These are phyloP conservation scores for Penaeus chinensis DNA, from an alignment of 1,140 invertebrate species.

Conservation along the genomic window DNA sequence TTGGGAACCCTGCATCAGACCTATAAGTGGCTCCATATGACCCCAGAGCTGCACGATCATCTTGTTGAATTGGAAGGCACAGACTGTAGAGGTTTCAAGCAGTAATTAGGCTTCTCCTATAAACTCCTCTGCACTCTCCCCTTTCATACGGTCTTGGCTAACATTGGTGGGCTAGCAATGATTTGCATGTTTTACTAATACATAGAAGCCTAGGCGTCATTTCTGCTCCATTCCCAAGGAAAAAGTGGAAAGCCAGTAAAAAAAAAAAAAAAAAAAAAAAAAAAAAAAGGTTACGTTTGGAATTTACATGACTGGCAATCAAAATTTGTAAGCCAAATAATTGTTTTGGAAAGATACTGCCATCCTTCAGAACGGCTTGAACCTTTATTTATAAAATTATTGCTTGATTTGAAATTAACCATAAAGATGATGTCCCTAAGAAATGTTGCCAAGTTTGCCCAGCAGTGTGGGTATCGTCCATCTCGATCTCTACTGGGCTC, in stretches of 20 bases:
- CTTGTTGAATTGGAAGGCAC: constrained; percentile 81
- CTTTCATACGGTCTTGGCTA: background rate
- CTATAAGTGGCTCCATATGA: constrained; percentile 93
- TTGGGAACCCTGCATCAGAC: constrained; percentile 79
- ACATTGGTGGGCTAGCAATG: constrained; percentile 50
- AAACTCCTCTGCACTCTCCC: constrained; percentile 60
- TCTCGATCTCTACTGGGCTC: background rate
- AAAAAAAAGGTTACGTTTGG: background rate
- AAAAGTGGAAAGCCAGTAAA: background rate
- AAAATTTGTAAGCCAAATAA: too few relatives aligned
- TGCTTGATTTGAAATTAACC: background rate
- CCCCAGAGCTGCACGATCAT: constrained; percentile 85
- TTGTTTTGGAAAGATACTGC: too few relatives aligned
- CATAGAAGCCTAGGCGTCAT: background rate
- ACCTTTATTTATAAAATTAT: too few relatives aligned
- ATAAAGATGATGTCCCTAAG: constrained; percentile 19
- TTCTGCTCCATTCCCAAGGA: background rate
- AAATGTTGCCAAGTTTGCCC: constrained; percentile 1
- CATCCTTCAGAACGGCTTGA: too few relatives aligned
- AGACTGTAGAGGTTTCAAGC: constrained; percentile 73
- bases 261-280: too few relatives aligned
- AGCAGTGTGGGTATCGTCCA: background rate
- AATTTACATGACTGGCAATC: too few relatives aligned
- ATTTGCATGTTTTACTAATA: constrained; percentile 35
- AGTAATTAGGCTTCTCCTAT: constrained; percentile 17